phyloP scores from a whole-genome alignment of 2,888 invertebrate genomes.

The Strigamia maritima region DNA sequence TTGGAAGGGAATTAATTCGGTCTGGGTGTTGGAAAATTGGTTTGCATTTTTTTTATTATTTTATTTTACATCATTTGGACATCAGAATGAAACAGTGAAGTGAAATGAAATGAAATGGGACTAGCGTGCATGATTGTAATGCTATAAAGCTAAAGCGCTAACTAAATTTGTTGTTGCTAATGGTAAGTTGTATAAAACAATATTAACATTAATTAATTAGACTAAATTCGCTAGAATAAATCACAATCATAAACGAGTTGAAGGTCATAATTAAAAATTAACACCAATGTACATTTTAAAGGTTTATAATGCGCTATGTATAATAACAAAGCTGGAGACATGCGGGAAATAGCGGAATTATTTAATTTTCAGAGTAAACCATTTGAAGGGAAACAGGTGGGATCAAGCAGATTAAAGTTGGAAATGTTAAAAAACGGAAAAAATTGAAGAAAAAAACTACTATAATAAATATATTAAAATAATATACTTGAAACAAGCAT shows the following conservation, averaged over 20 bases:
- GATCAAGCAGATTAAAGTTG: background rate
- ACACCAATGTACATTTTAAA: conserved; percentile 18
- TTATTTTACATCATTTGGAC: background rate
- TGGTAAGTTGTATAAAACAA: conserved; percentile 10
- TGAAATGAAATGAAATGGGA: background rate
- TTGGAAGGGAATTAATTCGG: background rate
- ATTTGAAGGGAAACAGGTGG: background rate
- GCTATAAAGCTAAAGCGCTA: conserved; percentile 17
- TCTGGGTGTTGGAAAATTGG: background rate
- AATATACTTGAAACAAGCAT: background rate
- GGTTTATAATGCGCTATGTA: background rate
- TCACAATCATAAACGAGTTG: conserved; percentile 22
- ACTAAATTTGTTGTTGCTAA: conserved; percentile 18
- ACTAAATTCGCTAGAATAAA: background rate
- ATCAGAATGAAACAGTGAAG: background rate
- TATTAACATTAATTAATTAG: conserved; percentile 22
- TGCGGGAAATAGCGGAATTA: conserved; percentile 12
- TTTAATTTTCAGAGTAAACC: conserved; percentile 12
- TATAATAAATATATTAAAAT: background rate
- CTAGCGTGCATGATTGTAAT: conserved; percentile 2
- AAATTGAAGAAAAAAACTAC: background rate
- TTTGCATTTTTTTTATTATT: background rate
- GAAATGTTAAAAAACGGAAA: background rate
- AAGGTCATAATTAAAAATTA: conserved; percentile 23
- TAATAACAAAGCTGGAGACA: conserved; percentile 19